Base-by-base conservation (phyloP, 2,113 vertebrate species). In the Elachura formosa region DNA sequence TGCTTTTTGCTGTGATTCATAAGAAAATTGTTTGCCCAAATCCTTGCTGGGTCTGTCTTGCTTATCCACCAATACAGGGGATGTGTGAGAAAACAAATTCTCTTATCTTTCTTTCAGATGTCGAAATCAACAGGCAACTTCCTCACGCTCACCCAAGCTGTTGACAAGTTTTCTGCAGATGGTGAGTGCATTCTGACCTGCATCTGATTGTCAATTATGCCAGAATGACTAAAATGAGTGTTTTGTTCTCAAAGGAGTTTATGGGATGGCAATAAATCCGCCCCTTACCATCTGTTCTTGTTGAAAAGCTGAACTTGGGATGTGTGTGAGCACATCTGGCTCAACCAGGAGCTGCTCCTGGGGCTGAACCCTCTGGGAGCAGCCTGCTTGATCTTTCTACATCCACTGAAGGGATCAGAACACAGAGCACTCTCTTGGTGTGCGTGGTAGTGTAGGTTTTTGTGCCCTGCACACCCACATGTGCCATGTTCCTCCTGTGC, bases 41-140 rank as follows among this genome's bases (percentile, higher is more conserved):
- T 9, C 8, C 21, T 58, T 54, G 26, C 33, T 73, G 83, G 0
- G 4, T 58, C 55, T 40, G 19, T 83, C 33, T 82, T 77, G 43
- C 48, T 62, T 89, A 38, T 73, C 66, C 49, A 67, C 26, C 25
- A 34, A 51, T 52, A 64, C 51, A 76, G 6, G 7, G 34, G 58
- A 45, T 52, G 45, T 55, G 54, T 78, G 56, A 91, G 69, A 64
- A 87, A 87, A 85, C 48, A 73, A 46, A 83, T 31, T 23, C 40
- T 89, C 71, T 91, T 89, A 45, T 93, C 2, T 95, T 38, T 90
- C 49, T 96, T 94, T 92, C 96, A 99, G 99, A 99, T 99, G 99
- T 99, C 99, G 87, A 99, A 99, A 97, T 99, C 99, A 61, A 99
- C 99, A 45, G 99, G 99, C 92, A 99, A 99, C 97, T 99, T 99